Percentiles rank a stretch among this genome's conserved stretches.
Evolutionary conservation across 2,113 vertebrate species (phyloP).

Genomic region (Tragulus kanchil): DNA sequence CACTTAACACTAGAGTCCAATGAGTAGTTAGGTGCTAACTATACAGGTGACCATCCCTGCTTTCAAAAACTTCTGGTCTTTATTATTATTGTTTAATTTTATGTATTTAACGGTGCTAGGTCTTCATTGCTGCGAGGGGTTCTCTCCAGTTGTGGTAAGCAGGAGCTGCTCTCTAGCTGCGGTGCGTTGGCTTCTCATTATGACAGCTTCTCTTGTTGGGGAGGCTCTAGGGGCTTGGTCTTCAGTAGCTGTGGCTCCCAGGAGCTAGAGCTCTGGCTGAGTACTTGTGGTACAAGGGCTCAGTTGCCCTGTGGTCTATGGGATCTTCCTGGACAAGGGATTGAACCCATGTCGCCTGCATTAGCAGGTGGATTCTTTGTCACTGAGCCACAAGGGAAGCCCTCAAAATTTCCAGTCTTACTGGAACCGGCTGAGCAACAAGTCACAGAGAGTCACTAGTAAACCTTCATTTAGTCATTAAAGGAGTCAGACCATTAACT

Average conservation of each 20-base stretch:
- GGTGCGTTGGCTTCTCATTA: fast-evolving
- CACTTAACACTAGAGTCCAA: background rate
- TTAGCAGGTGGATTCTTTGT: background rate
- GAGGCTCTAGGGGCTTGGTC: background rate
- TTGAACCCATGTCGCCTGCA: background rate
- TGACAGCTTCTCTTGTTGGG: fast-evolving
- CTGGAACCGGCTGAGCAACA: background rate
- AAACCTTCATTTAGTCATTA: slow-evolving; percentile 36
- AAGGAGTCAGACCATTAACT: background rate
- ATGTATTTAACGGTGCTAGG: background rate
- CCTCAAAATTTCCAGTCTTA: background rate
- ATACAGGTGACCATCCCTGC: background rate
- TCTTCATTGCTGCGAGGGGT: background rate
- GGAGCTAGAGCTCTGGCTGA: background rate
- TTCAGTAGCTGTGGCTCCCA: background rate
- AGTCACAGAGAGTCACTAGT: background rate
- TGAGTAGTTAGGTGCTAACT: background rate
- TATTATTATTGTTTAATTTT: background rate
- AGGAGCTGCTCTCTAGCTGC: background rate
- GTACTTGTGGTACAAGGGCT: background rate
- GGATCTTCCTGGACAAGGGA: background rate
- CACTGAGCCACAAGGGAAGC: background rate
- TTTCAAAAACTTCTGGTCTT: background rate
- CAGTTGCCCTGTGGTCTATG: background rate
- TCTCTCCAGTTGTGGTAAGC: background rate